phyloP scores from a whole-genome alignment of 1,140 invertebrate genomes.

The Scaptomyza montana region DNA sequence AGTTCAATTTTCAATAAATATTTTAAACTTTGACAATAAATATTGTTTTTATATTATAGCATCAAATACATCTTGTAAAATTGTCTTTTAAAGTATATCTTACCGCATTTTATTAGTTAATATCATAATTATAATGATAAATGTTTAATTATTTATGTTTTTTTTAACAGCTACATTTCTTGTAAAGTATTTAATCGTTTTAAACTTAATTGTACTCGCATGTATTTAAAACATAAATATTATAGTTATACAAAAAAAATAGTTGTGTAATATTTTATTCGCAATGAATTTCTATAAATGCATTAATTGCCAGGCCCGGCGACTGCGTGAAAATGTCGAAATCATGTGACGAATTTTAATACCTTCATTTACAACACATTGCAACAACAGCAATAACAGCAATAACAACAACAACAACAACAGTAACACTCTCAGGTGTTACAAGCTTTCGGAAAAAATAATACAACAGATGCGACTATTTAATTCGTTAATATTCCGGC shows the following conservation, averaged over 20 bases:
- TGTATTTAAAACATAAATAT: conserved; percentile 47
- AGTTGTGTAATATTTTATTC: conserved; percentile 14
- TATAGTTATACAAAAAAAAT: conserved; percentile 2
- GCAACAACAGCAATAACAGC: neutral
- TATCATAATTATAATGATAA: conserved; percentile 2
- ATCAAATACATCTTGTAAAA: too few species aligned
- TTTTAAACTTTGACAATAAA: too few species aligned
- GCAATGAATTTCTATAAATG: conserved; percentile 17
- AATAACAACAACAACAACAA: neutral
- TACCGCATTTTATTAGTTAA: too few species aligned
- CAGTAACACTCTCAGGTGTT: conserved; percentile 27
- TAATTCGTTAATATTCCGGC: conserved; percentile 48
- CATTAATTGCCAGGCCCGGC: conserved; percentile 30
- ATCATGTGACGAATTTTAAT: conserved; percentile 55
- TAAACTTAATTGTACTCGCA: conserved; percentile 17
- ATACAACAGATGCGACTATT: conserved; percentile 29
- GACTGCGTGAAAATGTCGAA: conserved; percentile 23
- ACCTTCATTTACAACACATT: conserved; percentile 39
- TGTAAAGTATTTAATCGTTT: conserved; percentile 11
- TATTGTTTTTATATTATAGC: too few species aligned
- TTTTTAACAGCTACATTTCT: conserved; percentile 8
- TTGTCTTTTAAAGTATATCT: too few species aligned
- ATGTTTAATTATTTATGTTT: neutral
- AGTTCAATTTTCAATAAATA: too few species aligned
- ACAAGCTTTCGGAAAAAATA: conserved; percentile 7